These are phyloP conservation scores for Poeciliopsis turrubarensis DNA, from an alignment of 2,113 vertebrate species.

Conservation along the genomic window DNA sequence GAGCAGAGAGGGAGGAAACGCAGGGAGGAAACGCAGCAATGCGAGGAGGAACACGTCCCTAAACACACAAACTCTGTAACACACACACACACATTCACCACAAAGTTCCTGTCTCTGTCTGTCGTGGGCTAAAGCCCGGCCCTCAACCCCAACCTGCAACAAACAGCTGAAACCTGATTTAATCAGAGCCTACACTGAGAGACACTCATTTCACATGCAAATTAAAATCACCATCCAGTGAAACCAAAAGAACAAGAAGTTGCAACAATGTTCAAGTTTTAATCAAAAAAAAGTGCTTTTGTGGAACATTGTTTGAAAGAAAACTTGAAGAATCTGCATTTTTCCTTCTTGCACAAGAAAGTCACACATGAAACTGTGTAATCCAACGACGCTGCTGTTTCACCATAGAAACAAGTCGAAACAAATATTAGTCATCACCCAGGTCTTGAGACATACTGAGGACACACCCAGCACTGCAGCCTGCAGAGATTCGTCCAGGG, in stretches of 20 bases:
- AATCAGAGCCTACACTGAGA: not conserved
- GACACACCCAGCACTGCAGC: not conserved
- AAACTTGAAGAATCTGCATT: not conserved
- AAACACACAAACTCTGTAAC: constrained; percentile 30
- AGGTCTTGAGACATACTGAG: not conserved
- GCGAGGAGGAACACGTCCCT: constrained; percentile 20
- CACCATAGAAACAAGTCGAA: constrained; percentile 11
- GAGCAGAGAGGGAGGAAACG: constrained; percentile 27
- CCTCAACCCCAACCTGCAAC: constrained; percentile 14
- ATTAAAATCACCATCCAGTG: not conserved
- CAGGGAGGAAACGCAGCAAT: constrained; percentile 8
- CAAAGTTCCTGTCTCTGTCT: constrained; percentile 61
- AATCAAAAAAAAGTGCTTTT: not conserved
- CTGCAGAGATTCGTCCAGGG: not conserved
- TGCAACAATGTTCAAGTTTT: no score
- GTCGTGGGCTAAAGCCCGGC: constrained; percentile 35
- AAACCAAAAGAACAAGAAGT: not conserved
- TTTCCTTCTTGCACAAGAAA: not conserved
- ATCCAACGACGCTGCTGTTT: not conserved
- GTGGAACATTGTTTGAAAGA: not conserved
- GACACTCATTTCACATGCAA: not conserved
- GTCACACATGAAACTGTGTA: no score
- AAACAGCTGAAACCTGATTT: constrained; percentile 27
- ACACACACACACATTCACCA: constrained; percentile 14
- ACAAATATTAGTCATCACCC: constrained; percentile 11